These are phyloP conservation scores for Gallinago media DNA, from an alignment of 2,113 vertebrate species.

Conservation along the genomic window DNA sequence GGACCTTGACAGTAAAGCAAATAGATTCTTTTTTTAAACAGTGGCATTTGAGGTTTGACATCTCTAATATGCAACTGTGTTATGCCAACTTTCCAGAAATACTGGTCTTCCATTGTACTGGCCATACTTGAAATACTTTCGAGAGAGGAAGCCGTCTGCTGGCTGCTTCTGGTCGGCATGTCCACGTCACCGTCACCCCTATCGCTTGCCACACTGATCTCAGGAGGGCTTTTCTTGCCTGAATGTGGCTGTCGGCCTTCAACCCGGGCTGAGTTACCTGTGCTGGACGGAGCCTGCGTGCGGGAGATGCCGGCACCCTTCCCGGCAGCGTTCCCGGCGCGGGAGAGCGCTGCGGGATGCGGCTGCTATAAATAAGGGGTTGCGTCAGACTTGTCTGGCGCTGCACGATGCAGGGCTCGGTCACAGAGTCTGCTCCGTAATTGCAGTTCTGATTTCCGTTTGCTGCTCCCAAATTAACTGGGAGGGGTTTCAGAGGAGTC, in stretches of 20 bases:
- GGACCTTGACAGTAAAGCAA: conserved; percentile 14
- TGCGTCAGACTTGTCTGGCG: conserved; percentile 37
- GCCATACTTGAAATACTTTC: conserved; percentile 29
- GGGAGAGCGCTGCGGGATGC: background rate
- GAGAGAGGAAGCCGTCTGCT: background rate
- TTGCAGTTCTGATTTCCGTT: conserved; percentile 53
- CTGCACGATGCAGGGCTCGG: background rate
- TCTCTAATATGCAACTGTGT: conserved; percentile 25
- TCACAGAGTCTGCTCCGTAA: conserved; percentile 22
- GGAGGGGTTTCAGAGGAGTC: conserved; percentile 50
- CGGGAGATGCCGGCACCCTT: background rate
- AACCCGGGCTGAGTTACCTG: background rate
- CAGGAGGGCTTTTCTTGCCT: background rate
- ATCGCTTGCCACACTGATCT: rapidly evolving
- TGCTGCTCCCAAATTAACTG: conserved; percentile 52
- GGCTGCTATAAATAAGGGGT: conserved; percentile 43
- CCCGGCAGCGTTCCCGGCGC: background rate
- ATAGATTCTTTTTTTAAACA: conserved; percentile 51
- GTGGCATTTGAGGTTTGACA: conserved; percentile 45
- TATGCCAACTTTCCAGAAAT: conserved; percentile 66
- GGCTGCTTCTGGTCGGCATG: background rate
- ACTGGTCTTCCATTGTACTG: conserved; percentile 36
- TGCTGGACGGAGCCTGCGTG: rapidly evolving
- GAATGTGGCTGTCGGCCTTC: background rate
- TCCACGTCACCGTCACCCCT: rapidly evolving